Base-by-base conservation (phyloP, 2,888 invertebrate species). In the Ashinkailepas kermadecensis region DNA sequence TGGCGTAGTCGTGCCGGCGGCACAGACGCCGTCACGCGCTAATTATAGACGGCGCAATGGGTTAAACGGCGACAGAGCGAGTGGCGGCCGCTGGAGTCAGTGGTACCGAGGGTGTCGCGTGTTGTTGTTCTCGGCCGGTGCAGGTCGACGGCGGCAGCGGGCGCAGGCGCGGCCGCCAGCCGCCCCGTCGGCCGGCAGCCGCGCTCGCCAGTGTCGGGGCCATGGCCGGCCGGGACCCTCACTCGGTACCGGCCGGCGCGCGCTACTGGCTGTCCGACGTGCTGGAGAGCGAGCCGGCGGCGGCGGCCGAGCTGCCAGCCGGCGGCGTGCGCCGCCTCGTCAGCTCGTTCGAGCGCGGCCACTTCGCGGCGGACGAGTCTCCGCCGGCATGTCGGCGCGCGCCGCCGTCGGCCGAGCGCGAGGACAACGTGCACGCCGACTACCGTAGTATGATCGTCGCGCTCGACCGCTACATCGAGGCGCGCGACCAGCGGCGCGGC, bases 181-280 rank as follows among this genome's bases (percentile, higher is more conserved):
- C 39, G 70, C 39, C 39, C 39, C 39, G 39, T 25, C 39, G 39
- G 39, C 39, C 70, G 39, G 67, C 67, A 12, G 23, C 67, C 67
- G 67, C 39, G 70, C 11, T 23, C 10, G 56, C 56, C 74, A 74
- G 74, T 74, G 74, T 10, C 54, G 21, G 21, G 12, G 74, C 56
- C 74, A 74, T 74, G 74, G 54, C 81, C 25, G 74, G 74, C 21
- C 39, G 58, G 39, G 62, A 74, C 15, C 81, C 81, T 23, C 18
- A 57, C 78, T 58, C 81, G 15, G 70, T 78, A n/a, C 65, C 81
- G 59, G 62, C 62, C 64, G 74, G 74, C 39, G 57, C 78, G 74
- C 81, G 78, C 74, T 78, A 54, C 81, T 74, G 62, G 25, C 59
- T 62, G n/a, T n/a, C 23, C 23, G 39, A 59, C 18, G 54, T 59